A percentile compares a stretch with the other conserved stretches of the same genome.
Conservation (phyloP, 2,113 vertebrate genomes). For the Rhinopithecus roxellana region DNA sequence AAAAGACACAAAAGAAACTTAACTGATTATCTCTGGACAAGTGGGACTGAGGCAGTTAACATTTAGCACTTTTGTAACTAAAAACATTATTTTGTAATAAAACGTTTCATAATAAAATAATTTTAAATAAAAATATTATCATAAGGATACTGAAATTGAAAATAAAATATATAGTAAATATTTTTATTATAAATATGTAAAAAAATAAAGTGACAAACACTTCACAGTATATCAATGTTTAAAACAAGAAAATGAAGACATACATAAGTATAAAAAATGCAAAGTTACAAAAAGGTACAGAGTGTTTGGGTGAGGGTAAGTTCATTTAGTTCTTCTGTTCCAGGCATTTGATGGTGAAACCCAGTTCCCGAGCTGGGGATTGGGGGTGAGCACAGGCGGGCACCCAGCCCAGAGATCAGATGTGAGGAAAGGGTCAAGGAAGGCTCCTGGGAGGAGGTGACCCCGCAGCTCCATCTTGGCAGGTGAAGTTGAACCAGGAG, state of each 20-base stretch:
- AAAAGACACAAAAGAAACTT: neutral
- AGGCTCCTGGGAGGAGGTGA: neutral
- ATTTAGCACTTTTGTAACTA: neutral
- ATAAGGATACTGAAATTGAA: neutral
- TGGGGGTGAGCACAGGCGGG: too few species aligned
- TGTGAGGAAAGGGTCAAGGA: neutral
- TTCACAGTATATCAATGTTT: neutral
- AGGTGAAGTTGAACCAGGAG: neutral
- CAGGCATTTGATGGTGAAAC: too few species aligned
- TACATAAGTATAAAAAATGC: too few species aligned
- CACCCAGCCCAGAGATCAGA: too few species aligned
- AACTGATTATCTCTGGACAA: neutral
- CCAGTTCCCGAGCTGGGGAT: too few species aligned
- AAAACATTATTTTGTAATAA: neutral
- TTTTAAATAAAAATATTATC: neutral
- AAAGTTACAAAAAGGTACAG: too few species aligned
- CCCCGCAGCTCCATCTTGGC: neutral
- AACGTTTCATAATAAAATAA: neutral
- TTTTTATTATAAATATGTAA: neutral
- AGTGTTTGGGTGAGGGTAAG: too few species aligned
- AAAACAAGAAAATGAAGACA: too few species aligned
- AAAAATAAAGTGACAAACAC: neutral
- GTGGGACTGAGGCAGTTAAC: neutral
- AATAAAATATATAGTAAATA: neutral
- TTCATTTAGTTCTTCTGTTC: too few species aligned